Evolutionary conservation across 2,888 invertebrate species (phyloP), one percentile per base, ranked within the genome.

Genomic region (Strigamia transsilvanica): DNA sequence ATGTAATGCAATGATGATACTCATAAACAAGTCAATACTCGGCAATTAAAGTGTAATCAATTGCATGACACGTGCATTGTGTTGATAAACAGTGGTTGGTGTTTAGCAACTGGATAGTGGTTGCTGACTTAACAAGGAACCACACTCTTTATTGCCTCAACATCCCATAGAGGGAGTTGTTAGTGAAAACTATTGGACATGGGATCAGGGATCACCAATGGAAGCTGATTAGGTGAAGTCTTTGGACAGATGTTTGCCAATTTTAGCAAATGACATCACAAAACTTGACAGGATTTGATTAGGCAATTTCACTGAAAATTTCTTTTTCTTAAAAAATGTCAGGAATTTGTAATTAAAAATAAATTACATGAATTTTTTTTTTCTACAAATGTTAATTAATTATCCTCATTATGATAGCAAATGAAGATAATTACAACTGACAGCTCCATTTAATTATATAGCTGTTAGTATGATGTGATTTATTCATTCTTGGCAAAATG

Each of bases 41-140:
- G 73, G 13, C 23, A 73, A 73, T 73, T 73, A 73, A 66, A 73
- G 73, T 73, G 73, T 13, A 73, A 73, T 73, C 27, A 73, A 73
- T 27, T 15, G 73, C 73, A 23, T 12, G 73, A 32, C 32, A 73
- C 13, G 23, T 27, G 32, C 73, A 23, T 15, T 27, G 32, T 27
- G 23, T 73, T 73, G 73, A 73, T 73, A 73, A 73, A 73, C 32
- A 73, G 32, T 73, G 2, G 32, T 7, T 73, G 73, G 73, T 32
- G 27, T 73, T 73, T 73, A 32, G 73, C 73, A 73, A 73, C 73
- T 73, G 73, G 73, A 73, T 73, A 73, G 32, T 73, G 73, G 73
- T 73, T 27, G 27, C 27, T 73, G 73, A 32, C 73, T 73, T 73
- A 73, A 73, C 32, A 27, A 73, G 73, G 32, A 73, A 73, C 15